Conservation (phyloP, 2,888 invertebrate genomes). For the Drosophila pegasa region DNA sequence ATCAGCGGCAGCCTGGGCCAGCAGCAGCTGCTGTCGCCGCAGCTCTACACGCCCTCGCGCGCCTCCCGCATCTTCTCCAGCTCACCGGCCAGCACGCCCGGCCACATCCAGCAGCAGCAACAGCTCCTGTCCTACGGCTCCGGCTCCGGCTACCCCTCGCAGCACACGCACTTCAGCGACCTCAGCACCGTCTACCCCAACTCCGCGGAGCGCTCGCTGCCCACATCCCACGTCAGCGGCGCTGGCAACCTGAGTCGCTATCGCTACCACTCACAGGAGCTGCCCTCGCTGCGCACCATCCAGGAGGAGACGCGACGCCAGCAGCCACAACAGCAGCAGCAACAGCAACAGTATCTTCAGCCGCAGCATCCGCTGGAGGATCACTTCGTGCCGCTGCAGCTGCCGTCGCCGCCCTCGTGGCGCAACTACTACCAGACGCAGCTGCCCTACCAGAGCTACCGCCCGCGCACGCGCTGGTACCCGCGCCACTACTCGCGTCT, state of each 20-base stretch:
- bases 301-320: conserved; percentile 88
- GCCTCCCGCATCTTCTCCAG: conserved; percentile 87
- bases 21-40: conserved; percentile 73
- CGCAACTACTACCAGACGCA: conserved; percentile 84
- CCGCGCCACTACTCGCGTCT: conserved; percentile 89
- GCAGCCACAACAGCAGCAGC: not conserved
- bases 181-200: conserved; percentile 94
- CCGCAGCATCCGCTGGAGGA: conserved; percentile 46
- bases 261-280: conserved; percentile 89
- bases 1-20: conserved; percentile 73
- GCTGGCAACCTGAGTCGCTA: conserved; percentile 85
- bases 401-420: conserved; percentile 88
- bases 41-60: conserved; percentile 84
- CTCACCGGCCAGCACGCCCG: conserved; percentile 88
- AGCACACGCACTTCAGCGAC: conserved; percentile 90
- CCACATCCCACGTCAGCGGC: conserved; percentile 88
- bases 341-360: conserved; percentile 1
- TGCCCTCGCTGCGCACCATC: conserved; percentile 89
- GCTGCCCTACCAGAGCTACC: conserved; percentile 84
- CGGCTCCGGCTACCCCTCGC: conserved; percentile 34
- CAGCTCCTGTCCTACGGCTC: conserved; percentile 63
- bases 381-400: conserved; percentile 87
- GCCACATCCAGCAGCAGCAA: conserved; percentile 62
- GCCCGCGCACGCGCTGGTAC: conserved; percentile 88
- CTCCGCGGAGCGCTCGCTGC: conserved; percentile 92